A percentile compares a stretch with the other conserved stretches of the same genome.
Evolutionary conservation across 2,113 vertebrate species (phyloP).

Genomic region (Coptodon bakossiorum): DNA sequence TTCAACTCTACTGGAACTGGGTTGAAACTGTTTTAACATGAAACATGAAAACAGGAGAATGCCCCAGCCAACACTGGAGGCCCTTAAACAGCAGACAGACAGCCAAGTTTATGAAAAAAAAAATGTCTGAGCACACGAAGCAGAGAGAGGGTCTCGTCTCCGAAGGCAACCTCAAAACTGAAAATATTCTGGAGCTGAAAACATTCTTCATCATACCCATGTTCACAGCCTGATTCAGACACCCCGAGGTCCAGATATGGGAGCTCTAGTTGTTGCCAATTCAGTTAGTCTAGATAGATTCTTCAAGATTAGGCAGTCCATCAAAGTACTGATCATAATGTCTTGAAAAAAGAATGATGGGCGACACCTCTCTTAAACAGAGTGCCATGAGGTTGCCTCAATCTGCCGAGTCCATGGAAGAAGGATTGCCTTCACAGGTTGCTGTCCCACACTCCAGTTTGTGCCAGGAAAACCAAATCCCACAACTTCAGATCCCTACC

Average conservation of each 20-base stretch:
- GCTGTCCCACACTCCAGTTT: neutral
- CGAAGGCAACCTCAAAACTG: neutral
- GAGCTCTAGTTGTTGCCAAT: neutral
- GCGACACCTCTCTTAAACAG: neutral
- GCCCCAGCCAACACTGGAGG: neutral
- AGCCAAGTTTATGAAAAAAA: neutral
- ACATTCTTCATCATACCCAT: neutral
- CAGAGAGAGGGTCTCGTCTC: neutral
- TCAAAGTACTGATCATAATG: neutral
- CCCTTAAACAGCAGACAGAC: neutral
- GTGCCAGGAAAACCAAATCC: neutral
- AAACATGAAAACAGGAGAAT: neutral
- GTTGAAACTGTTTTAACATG: neutral
- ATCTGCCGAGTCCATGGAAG: neutral
- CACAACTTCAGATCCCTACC: neutral
- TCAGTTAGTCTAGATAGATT: neutral
- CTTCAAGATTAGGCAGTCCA: neutral
- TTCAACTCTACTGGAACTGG: neutral
- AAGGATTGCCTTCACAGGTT: neutral
- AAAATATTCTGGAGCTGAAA: neutral
- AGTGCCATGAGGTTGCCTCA: neutral
- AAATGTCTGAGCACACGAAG: neutral
- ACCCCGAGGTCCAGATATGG: neutral
- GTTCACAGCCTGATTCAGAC: neutral
- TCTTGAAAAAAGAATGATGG: neutral